Conservation (phyloP, 2,888 invertebrate genomes). For the Zootermopsis nevadensis region DNA sequence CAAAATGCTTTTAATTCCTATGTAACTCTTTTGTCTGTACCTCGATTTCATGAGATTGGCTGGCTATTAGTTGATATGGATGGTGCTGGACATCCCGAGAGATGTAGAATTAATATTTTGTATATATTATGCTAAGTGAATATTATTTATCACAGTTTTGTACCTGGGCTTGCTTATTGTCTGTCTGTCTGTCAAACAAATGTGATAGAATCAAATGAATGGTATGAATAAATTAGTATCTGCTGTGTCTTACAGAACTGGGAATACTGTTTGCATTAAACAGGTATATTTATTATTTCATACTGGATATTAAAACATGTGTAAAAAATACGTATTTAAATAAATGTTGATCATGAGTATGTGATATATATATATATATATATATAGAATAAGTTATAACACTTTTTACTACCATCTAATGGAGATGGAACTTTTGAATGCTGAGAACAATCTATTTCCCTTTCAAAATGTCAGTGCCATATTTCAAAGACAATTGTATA, state of each 20-base stretch:
- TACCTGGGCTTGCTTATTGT: neutral
- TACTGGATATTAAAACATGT: neutral
- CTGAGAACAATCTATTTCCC: slow-evolving; percentile 27
- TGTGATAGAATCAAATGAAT: neutral
- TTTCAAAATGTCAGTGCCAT: slow-evolving; percentile 13
- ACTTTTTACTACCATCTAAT: slow-evolving; percentile 19
- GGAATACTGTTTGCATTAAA: neutral
- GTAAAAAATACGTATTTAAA: neutral
- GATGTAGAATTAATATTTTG: too few relatives aligned
- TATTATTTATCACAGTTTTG: too few relatives aligned
- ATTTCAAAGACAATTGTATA: neutral
- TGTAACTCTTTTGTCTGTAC: too few relatives aligned
- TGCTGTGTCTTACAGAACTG: neutral
- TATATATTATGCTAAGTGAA: too few relatives aligned
- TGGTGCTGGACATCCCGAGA: too few relatives aligned
- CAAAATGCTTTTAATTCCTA: too few relatives aligned
- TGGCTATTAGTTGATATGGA: too few relatives aligned
- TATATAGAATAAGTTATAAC: neutral
- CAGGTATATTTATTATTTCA: neutral
- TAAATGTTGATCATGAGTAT: neutral
- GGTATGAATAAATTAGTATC: neutral
- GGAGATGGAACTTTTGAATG: neutral
- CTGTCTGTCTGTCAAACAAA: neutral
- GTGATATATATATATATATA: slow-evolving; percentile 22
- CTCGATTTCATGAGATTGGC: too few relatives aligned